Evolutionary conservation across 2,113 vertebrate species (phyloP).

Genomic region (Hippolais icterina): DNA sequence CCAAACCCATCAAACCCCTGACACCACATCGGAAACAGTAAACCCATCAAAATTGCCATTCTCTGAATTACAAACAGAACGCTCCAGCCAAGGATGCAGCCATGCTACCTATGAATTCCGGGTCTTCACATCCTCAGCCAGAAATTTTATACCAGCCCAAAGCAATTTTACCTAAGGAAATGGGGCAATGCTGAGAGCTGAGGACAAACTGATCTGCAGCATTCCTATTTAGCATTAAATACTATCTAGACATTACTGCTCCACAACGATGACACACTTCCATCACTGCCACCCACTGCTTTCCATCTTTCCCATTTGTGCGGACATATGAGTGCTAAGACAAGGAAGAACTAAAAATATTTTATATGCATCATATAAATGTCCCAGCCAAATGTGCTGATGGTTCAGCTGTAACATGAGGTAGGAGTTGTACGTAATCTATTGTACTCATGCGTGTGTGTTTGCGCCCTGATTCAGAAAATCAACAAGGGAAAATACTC

Average conservation of each 20-base stretch:
- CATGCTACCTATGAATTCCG: background rate
- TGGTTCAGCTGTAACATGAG: background rate
- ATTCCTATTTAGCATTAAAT: background rate
- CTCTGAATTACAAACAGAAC: background rate
- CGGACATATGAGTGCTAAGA: background rate
- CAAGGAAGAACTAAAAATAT: constrained; percentile 43
- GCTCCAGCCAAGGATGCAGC: background rate
- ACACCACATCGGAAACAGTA: background rate
- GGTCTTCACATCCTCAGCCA: background rate
- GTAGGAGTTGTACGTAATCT: background rate
- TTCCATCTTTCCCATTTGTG: constrained; percentile 11
- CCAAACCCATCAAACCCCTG: background rate
- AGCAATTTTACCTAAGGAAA: background rate
- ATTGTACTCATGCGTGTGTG: background rate
- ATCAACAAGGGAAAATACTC: background rate
- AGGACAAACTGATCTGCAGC: constrained; percentile 5
- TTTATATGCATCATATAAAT: background rate
- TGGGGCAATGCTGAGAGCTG: background rate
- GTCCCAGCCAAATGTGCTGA: background rate
- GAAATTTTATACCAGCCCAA: background rate
- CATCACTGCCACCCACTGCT: constrained; percentile 40
- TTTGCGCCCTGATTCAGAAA: background rate
- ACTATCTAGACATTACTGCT: constrained; percentile 20
- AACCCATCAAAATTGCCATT: background rate
- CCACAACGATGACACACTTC: constrained; percentile 35